phyloP scores from a whole-genome alignment of 2,113 vertebrate species.

The Gymnogyps californianus region DNA sequence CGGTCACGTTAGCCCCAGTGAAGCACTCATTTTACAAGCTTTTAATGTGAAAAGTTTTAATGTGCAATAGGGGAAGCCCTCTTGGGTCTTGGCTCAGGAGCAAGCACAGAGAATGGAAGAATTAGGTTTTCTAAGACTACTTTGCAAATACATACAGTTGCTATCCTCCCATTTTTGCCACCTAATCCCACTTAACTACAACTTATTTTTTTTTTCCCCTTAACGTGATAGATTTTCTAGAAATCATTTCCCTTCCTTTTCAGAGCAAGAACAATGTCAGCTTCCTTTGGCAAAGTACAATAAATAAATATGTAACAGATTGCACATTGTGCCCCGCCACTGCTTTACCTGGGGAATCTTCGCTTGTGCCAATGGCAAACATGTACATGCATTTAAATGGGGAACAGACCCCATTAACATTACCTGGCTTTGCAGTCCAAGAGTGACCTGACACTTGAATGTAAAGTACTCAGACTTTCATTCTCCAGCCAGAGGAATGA shows the following conservation, averaged over 20 bases:
- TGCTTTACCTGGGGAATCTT: neutral
- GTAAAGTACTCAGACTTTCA: neutral
- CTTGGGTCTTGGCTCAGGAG: neutral
- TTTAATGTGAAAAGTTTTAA: neutral
- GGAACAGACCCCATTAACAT: neutral
- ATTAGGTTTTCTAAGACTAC: neutral
- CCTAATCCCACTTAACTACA: neutral
- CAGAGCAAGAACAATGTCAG: neutral
- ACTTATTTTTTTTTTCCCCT: neutral
- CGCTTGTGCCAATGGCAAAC: neutral
- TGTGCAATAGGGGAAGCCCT: neutral
- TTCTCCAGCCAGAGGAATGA: neutral
- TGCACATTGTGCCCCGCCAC: neutral
- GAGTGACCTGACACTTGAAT: neutral
- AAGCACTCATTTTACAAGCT: neutral
- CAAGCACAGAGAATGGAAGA: neutral
- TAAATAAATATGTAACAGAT: neutral
- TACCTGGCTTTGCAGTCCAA: neutral
- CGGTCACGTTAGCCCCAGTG: neutral
- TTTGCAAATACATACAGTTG: neutral
- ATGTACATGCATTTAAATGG: neutral
- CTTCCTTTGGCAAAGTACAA: neutral
- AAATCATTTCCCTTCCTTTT: neutral
- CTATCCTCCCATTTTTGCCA: neutral
- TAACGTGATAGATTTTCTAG: neutral